Evolutionary conservation across 2,888 invertebrate genomes (phyloP).

Genomic region (Drosophila rellima): DNA sequence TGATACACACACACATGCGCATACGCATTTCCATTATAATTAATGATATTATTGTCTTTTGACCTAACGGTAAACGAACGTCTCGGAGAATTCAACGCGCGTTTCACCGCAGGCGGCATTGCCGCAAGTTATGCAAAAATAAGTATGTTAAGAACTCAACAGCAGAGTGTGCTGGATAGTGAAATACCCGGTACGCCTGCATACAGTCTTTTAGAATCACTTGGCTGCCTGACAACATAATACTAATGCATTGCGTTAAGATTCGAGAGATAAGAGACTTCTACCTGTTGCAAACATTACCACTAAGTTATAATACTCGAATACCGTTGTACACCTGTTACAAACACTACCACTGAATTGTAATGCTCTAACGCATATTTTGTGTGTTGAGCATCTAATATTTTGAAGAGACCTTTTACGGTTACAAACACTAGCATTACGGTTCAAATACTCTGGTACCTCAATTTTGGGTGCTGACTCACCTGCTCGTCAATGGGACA

Average conservation of each 20-base stretch:
- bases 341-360: not conserved
- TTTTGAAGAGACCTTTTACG: too few species aligned
- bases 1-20: conserved; percentile 1
- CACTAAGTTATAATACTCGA: not conserved
- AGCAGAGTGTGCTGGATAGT: not conserved
- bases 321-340: too few species aligned
- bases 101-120: not conserved
- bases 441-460: too few species aligned
- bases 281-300: not conserved
- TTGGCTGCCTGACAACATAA: too few species aligned
- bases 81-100: conserved; percentile 22
- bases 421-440: too few species aligned
- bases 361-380: not conserved
- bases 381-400: not conserved
- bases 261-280: too few species aligned
- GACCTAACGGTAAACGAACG: conserved; percentile 27
- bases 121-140: conserved; percentile 52
- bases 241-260: too few species aligned
- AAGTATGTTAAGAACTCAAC: not conserved
- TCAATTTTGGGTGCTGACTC: conserved; percentile 39
- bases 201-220: too few species aligned
- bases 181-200: not conserved
- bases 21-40: conserved; percentile 27
- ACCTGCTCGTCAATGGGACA: conserved; percentile 90
- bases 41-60: conserved; percentile 28